Percentiles rank a stretch among this genome's conserved stretches.
Conservation (phyloP, 2,113 vertebrate genomes). For the Catharus bicknelli region DNA sequence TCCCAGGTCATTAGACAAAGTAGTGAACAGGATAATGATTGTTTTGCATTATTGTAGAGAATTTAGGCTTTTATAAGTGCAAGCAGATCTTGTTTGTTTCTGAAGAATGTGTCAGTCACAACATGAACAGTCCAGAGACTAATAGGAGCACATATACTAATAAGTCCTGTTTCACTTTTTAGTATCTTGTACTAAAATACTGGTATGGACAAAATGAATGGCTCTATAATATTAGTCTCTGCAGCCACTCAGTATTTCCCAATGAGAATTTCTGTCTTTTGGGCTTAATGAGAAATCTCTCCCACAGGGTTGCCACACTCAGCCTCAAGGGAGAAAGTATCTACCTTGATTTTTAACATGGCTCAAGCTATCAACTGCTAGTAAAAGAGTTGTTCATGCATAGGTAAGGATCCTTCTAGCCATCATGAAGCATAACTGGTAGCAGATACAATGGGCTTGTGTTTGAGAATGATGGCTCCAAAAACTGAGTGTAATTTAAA, state of each 20-base stretch:
- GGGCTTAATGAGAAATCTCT: background rate
- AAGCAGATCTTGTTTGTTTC: constrained; percentile 16
- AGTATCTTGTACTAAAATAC: background rate
- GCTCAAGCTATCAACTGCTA: background rate
- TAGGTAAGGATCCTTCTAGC: background rate
- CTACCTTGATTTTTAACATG: background rate
- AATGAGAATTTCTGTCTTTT: background rate
- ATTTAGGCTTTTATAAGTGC: background rate
- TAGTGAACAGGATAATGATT: background rate
- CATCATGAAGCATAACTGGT: background rate
- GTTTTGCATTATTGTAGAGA: constrained; percentile 17
- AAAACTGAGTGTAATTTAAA: background rate
- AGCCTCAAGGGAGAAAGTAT: background rate
- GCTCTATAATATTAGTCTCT: background rate
- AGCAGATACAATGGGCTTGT: background rate
- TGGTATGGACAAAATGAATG: background rate
- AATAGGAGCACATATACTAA: background rate
- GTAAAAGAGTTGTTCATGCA: background rate
- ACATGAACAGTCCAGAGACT: background rate
- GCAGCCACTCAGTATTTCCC: background rate
- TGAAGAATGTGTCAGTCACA: background rate
- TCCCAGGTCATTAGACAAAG: constrained; percentile 12
- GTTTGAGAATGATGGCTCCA: background rate
- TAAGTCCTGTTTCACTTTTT: background rate
- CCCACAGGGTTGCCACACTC: background rate